Evolutionary conservation across 1,140 invertebrate species (phyloP).

Genomic region (Anoplophora glabripennis): DNA sequence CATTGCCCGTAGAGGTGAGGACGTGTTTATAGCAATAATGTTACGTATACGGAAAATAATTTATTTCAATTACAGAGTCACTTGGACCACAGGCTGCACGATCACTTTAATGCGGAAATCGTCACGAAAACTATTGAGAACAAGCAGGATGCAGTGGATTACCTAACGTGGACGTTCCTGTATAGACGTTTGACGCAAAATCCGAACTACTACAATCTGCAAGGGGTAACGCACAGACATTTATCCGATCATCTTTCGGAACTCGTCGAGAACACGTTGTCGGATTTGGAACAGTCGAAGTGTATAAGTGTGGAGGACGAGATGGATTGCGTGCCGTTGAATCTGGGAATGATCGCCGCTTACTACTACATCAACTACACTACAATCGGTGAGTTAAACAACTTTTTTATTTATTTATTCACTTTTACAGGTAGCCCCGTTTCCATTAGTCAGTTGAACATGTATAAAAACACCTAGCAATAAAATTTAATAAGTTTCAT

Average conservation of each 20-base stretch:
- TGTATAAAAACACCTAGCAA: too few relatives aligned
- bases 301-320: slow-evolving; percentile 98
- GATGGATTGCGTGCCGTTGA: slow-evolving; percentile 93
- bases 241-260: slow-evolving; percentile 98
- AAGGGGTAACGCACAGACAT: slow-evolving; percentile 94
- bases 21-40: too few relatives aligned
- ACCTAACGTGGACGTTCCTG: slow-evolving; percentile 98
- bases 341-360: slow-evolving; percentile 99
- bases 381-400: slow-evolving; percentile 90
- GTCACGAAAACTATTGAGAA: slow-evolving; percentile 99
- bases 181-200: slow-evolving; percentile 97
- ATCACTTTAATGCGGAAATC: slow-evolving; percentile 99
- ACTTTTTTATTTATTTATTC: too few relatives aligned
- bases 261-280: slow-evolving; percentile 93
- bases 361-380: slow-evolving; percentile 99
- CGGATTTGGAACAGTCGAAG: slow-evolving; percentile 95
- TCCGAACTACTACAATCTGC: slow-evolving; percentile 99
- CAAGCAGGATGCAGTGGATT: slow-evolving; percentile 99
- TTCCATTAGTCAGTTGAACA: too few relatives aligned
- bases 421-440: too few relatives aligned
- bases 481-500: too few relatives aligned
- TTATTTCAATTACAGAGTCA: slow-evolving; percentile 68
- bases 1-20: slow-evolving; percentile 93
- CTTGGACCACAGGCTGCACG: slow-evolving; percentile 94
- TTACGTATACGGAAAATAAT: too few relatives aligned